Evolutionary conservation across 2,888 invertebrate genomes (phyloP), one percentile per base, ranked within the genome.

Genomic region (Apamea monoglypha): DNA sequence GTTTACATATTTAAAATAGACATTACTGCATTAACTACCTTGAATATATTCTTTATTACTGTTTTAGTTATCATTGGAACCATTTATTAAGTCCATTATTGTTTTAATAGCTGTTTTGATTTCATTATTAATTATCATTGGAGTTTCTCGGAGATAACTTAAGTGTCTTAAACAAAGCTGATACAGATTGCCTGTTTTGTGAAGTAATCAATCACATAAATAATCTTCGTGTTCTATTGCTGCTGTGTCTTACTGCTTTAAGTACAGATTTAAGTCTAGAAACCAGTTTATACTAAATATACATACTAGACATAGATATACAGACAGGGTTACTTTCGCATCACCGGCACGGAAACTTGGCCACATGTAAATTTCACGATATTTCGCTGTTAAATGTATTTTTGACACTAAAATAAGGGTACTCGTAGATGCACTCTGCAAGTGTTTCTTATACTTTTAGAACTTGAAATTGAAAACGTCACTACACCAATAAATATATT

Each of bases 191-290:
- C n/a, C 63, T 69, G 53, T 72, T 74, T 67, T 74, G 66, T 50
- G 53, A 69, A 75, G 74, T 72, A 75, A 85, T 85, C 74, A 75
- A 85, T 82, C 82, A 82, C 70, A 77, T 85, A 50, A 56, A 74
- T 61, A 72, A 69, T 72, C 36, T 72, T 72, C n/a, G 16, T 59
- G 7, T 47, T 78, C 50, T 53, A 64, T 85, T 77, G 53, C 80
- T 73, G 21, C 53, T 36, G 29, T 56, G 69, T 56, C 47, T 68
- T 32, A 14, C 32, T 50, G n/a, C 16, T 68, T 53, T 36, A 16
- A 63, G 3, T 64, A 56, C 25, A 36, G 14, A 56, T 29, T 47
- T 32, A 68, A 40, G 40, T 6, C 7, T 40, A 40, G 7, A 40
- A 0, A 40, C 40, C 6, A 7, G 40, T 40, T 40, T 7, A 40